These are phyloP conservation scores for Neodontobutis hainanensis DNA, from an alignment of 2,113 vertebrate genomes.

Conservation along the genomic window DNA sequence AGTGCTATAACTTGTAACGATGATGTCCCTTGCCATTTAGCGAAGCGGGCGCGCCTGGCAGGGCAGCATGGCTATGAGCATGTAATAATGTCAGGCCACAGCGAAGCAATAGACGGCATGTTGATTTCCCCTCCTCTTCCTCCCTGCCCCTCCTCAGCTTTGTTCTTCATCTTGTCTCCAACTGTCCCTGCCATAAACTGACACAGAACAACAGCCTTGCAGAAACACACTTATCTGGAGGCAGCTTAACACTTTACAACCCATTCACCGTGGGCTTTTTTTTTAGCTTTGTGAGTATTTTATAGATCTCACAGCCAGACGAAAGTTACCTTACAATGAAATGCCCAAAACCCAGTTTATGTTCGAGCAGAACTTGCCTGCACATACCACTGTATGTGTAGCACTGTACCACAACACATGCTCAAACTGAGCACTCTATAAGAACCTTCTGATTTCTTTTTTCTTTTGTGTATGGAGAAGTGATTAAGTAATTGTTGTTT, in stretches of 20 bases:
- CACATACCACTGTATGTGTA: too few relatives aligned
- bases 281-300: not conserved
- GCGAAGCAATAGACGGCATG: conserved; percentile 27
- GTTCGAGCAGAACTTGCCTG: too few relatives aligned
- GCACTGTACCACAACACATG: too few relatives aligned
- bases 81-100: conserved; percentile 62
- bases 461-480: too few relatives aligned
- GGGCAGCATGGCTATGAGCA: conserved; percentile 40
- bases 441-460: too few relatives aligned
- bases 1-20: conserved; percentile 56
- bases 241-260: not conserved
- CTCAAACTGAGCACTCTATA: too few relatives aligned
- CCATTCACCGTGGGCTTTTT: not conserved
- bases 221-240: not conserved
- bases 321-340: too few relatives aligned
- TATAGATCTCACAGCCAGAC: too few relatives aligned
- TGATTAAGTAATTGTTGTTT: too few relatives aligned
- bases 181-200: conserved; percentile 10
- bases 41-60: conserved; percentile 16
- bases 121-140: conserved; percentile 1
- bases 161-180: conserved; percentile 12
- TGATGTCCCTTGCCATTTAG: conserved; percentile 62
- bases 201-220: not conserved
- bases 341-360: too few relatives aligned
- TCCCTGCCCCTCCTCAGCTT: not conserved